Base-by-base conservation (phyloP, 1,140 invertebrate species). In the Zaprionus taronus region DNA sequence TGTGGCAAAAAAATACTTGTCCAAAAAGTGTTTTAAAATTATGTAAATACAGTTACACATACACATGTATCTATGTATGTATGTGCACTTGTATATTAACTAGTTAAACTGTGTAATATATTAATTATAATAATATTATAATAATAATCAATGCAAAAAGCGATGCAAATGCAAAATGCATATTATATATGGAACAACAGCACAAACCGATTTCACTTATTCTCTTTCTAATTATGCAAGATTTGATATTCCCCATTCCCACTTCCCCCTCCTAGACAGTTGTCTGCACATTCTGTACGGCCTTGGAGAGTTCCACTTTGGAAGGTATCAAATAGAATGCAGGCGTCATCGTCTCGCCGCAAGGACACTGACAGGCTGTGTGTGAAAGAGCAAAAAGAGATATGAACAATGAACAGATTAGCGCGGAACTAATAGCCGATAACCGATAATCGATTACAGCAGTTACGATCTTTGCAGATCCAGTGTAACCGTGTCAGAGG, bases 241-340 rank as follows among this genome's bases (percentile, higher is more conserved):
- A 51, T 20, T 49, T 49, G 7, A 49, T 51, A 22, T 22, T 14
- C 20, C 17, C 7, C 9, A 34, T 34, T 34, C 9, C 38, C 15
- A 5, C 12, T 15, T 14, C 15, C 14, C 2, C 38, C 15, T 14
- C 28, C 47, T 95, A 97, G 80, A 97, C 94, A 17, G 97, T 97
- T 36, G 96, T 95, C 93, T 97, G 96, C 68, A 98, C 95, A 92
- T 97, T 98, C 91, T 97, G 96, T 41, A 98, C 96, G 62, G 96
- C 95, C 92, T 97, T 97, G 65, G 96, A 96, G 94, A 96, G 96
- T 91, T 98, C 97, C 51, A 98, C 96, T 93, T 97, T 97, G 4
- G 96, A 97, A 56, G 96, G 96, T 81, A 97, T 96, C 60, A 98
- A 93, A 93, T 97, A 97, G 93, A 97, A 98, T 9, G 96, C 96